These are phyloP conservation scores for Montipora foliosa DNA, from an alignment of 64 coral and sea anemone species.

Conservation along the genomic window DNA sequence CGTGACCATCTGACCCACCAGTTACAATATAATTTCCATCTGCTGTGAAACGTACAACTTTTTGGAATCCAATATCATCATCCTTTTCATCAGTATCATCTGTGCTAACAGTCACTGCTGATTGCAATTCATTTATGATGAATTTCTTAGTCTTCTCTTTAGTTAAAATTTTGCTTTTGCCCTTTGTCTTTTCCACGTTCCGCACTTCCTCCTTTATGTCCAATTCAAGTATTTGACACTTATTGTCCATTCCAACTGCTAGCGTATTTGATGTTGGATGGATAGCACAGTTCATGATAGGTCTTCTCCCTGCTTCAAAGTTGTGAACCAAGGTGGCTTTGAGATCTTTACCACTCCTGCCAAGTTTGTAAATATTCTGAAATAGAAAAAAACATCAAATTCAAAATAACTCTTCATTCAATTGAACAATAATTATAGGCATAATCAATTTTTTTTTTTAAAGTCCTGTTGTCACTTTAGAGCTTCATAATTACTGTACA, in stretches of 20 bases:
- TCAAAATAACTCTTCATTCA: not conserved
- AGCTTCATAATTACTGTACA: too few species aligned
- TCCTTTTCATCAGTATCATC: conserved; percentile 68
- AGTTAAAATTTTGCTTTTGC: conserved; percentile 61
- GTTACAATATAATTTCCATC: conserved; percentile 92
- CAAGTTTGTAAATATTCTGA: conserved; percentile 91
- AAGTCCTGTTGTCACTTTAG: too few species aligned
- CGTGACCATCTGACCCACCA: conserved; percentile 96
- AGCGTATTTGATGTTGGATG: conserved; percentile 79
- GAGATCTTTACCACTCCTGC: conserved; percentile 63
- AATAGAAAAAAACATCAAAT: not conserved
- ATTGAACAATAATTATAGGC: too few species aligned
- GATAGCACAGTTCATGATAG: conserved; percentile 97
- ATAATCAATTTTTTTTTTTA: too few species aligned
- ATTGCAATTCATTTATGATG: conserved; percentile 35
- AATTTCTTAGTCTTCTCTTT: conserved; percentile 74
- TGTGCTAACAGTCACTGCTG: conserved; percentile 61
- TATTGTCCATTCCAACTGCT: conserved; percentile 97
- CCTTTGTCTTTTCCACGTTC: conserved; percentile 57
- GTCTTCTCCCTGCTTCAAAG: conserved; percentile 91
- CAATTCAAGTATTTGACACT: conserved; percentile 91
- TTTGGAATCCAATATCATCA: conserved; percentile 94
- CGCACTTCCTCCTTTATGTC: conserved; percentile 80
- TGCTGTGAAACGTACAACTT: conserved; percentile 92
- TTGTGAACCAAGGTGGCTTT: conserved; percentile 87